A percentile compares a stretch with the other conserved stretches of the same genome.
phyloP scores from a whole-genome alignment of 1,140 invertebrate genomes.

The Drosophila pectinifera region DNA sequence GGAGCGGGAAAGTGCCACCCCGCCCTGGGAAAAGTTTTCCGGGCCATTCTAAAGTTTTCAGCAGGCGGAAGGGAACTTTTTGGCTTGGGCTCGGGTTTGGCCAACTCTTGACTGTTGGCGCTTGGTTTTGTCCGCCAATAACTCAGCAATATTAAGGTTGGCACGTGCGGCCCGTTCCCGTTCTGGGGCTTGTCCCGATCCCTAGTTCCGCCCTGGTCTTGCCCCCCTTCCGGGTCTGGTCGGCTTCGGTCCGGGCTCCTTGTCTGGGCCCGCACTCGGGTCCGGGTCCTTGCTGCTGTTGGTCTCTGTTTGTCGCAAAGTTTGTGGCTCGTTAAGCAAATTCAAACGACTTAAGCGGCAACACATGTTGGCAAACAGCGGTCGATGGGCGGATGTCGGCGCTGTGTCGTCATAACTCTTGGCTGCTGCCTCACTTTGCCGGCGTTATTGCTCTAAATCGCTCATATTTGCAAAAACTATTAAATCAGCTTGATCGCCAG shows the following conservation, averaged over 20 bases:
- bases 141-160: slow-evolving; percentile 82
- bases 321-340: slow-evolving; percentile 83
- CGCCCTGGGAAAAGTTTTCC: slow-evolving; percentile 42
- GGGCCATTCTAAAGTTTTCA: slow-evolving; percentile 6
- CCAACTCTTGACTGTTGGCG: slow-evolving; percentile 76
- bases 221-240: slow-evolving; percentile 10
- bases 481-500: slow-evolving; percentile 64
- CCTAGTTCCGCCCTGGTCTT: slow-evolving; percentile 1
- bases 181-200: slow-evolving; percentile 7
- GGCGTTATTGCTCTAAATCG: slow-evolving; percentile 74
- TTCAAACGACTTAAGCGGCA: slow-evolving; percentile 83
- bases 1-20: slow-evolving; percentile 16
- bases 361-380: slow-evolving; percentile 77
- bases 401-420: slow-evolving; percentile 67
- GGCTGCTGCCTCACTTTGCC: slow-evolving; percentile 50
- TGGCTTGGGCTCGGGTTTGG: slow-evolving; percentile 51
- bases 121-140: slow-evolving; percentile 80
- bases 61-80: slow-evolving; percentile 61
- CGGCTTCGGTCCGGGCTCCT: slow-evolving; percentile 2
- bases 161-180: slow-evolving; percentile 63
- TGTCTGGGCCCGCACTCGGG: slow-evolving; percentile 5
- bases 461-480: slow-evolving; percentile 71
- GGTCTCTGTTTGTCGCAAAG: slow-evolving; percentile 74
- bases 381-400: slow-evolving; percentile 36
- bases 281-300: slow-evolving; percentile 35